phyloP scores from a whole-genome alignment of 2,113 vertebrate species.

The Anhinga anhinga region DNA sequence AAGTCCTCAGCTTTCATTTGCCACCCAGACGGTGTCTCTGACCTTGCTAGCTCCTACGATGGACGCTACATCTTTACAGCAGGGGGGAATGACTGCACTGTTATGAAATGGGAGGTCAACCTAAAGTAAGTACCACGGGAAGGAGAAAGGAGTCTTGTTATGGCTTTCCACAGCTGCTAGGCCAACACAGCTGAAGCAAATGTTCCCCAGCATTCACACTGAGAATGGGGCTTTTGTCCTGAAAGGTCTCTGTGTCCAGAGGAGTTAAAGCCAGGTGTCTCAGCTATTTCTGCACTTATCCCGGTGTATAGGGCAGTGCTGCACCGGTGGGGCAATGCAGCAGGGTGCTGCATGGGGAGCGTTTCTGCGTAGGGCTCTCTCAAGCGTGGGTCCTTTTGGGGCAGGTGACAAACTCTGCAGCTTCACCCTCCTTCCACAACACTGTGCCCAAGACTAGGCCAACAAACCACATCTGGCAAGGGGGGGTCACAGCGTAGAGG shows the following conservation, averaged over 20 bases:
- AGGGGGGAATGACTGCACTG: conserved; percentile 79
- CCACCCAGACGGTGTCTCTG: conserved; percentile 79
- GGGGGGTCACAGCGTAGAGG: neutral
- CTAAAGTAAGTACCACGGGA: conserved; percentile 71
- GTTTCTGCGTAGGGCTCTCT: neutral
- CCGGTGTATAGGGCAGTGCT: accelerated
- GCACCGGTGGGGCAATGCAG: neutral
- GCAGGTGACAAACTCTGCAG: neutral
- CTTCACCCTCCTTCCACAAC: neutral
- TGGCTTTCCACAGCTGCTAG: neutral
- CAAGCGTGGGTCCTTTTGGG: neutral
- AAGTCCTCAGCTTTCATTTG: conserved; percentile 85
- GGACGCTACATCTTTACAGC: conserved; percentile 84
- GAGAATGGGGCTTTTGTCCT: neutral
- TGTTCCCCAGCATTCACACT: neutral
- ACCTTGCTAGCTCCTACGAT: conserved; percentile 79
- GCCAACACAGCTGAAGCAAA: neutral
- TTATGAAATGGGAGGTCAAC: conserved; percentile 85
- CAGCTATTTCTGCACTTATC: neutral
- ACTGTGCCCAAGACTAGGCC: accelerated
- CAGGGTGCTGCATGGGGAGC: neutral
- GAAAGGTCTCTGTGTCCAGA: neutral
- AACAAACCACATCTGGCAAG: neutral
- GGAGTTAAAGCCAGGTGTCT: neutral
- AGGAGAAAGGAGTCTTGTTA: neutral